A percentile compares a stretch with the other conserved stretches of the same genome.
Conservation (phyloP, 2,797 vertebrate species). For the Sternotherus odoratus region DNA sequence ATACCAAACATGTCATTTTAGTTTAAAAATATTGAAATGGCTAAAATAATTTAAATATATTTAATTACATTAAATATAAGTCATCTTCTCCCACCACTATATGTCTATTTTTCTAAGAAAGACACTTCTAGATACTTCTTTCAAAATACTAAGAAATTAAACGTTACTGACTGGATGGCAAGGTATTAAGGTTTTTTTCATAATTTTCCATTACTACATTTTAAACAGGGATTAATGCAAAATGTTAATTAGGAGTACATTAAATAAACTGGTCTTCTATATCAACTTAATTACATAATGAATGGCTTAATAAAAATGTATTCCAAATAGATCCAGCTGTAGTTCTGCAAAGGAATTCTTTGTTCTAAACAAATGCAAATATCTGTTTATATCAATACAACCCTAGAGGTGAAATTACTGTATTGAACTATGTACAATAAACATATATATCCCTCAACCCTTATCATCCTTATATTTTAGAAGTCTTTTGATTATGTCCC, state of each 20-base stretch:
- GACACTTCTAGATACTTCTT: background rate
- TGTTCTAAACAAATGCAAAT: background rate
- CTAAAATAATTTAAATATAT: background rate
- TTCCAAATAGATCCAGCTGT: background rate
- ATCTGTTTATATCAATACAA: background rate
- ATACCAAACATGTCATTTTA: conserved; percentile 20
- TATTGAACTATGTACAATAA: background rate
- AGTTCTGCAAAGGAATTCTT: background rate
- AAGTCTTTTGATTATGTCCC: background rate
- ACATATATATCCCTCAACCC: background rate
- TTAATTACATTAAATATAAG: background rate
- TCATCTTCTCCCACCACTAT: background rate
- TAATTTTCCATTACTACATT: background rate
- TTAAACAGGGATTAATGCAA: background rate
- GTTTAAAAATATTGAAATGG: background rate
- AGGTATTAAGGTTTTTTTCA: background rate
- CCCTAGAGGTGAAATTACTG: background rate
- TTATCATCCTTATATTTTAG: background rate
- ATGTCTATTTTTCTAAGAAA: background rate
- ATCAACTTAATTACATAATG: background rate
- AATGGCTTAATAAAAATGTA: background rate
- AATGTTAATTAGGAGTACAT: background rate
- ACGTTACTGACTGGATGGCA: background rate
- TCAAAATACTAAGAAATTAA: conserved; percentile 24
- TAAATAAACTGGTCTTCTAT: background rate